A percentile compares a stretch with the other conserved stretches of the same genome.
Conservation (phyloP, 2,888 invertebrate species). For the Parnassius smintheus region DNA sequence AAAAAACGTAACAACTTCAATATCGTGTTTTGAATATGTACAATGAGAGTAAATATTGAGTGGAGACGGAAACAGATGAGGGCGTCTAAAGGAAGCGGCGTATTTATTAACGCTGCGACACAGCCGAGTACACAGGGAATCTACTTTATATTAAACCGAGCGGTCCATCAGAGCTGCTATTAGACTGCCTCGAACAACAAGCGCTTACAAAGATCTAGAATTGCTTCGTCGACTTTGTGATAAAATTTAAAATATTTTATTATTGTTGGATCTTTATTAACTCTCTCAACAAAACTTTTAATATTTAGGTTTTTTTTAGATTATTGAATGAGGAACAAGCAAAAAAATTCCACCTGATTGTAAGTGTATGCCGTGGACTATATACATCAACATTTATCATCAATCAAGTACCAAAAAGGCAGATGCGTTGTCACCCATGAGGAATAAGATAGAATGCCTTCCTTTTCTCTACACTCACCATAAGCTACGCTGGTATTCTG, state of each 20-base stretch:
- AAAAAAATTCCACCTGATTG: too few species aligned
- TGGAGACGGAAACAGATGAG: constrained; percentile 50
- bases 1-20: constrained; percentile 34
- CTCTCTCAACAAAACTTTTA: not conserved
- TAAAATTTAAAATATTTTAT: not conserved
- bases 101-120: constrained; percentile 69
- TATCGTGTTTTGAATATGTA: constrained; percentile 41
- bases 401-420: too few species aligned
- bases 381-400: too few species aligned
- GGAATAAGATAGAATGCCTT: too few species aligned
- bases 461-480: too few species aligned
- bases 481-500: too few species aligned
- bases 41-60: constrained; percentile 58
- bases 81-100: constrained; percentile 51
- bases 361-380: too few species aligned
- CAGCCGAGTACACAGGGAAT: constrained; percentile 63
- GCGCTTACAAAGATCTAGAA: constrained; percentile 28
- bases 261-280: too few species aligned
- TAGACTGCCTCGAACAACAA: constrained; percentile 43
- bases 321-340: too few species aligned
- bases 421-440: too few species aligned
- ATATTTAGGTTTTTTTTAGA: too few species aligned
- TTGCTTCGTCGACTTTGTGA: constrained; percentile 22
- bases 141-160: constrained; percentile 72
- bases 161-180: constrained; percentile 60